Conservation (phyloP, 2,888 invertebrate genomes). For the Lasioglossum lativentre region DNA sequence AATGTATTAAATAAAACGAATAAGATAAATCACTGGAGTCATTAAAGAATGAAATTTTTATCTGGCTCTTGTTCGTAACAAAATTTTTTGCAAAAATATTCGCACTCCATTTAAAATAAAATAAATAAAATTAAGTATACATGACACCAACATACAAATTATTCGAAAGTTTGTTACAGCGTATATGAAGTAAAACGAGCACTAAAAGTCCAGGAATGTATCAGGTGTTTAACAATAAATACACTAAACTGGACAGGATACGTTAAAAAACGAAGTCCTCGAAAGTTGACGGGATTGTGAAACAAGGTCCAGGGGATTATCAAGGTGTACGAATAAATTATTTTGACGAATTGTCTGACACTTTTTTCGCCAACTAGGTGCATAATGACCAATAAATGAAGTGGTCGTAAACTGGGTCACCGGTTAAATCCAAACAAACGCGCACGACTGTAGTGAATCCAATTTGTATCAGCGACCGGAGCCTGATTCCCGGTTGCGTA, state of each 20-base stretch:
- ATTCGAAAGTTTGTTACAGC: background rate
- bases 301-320: no score
- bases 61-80: no score
- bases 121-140: no score
- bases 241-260: no score
- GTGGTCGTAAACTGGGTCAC: background rate
- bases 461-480: background rate
- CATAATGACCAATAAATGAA: background rate
- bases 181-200: background rate
- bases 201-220: background rate
- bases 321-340: background rate
- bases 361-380: background rate
- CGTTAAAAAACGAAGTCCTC: no score
- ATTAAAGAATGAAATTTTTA: no score
- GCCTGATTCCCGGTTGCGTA: slow-evolving; percentile 19
- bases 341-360: background rate
- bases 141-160: background rate
- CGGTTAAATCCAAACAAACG: background rate
- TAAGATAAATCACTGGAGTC: background rate
- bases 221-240: background rate
- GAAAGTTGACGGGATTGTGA: no score
- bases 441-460: slow-evolving; percentile 10
- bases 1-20: background rate
- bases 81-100: no score
- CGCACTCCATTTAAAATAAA: no score